Conservation (phyloP, 2,113 vertebrate species). For the Cephalopterus ornatus region DNA sequence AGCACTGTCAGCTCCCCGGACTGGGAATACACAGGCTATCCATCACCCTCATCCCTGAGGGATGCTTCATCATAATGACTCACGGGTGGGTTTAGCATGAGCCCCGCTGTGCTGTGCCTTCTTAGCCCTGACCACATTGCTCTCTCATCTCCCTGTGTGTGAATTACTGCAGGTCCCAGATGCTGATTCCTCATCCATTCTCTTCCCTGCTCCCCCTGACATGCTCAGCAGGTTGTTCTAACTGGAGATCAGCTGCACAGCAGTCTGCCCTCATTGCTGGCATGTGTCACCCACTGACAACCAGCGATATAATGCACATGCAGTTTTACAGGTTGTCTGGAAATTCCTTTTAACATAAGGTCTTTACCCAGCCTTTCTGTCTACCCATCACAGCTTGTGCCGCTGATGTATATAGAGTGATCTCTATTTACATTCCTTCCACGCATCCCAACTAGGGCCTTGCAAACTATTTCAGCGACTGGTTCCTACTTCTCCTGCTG, state of each 20-base stretch:
- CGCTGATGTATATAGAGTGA: neutral
- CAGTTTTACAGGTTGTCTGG: neutral
- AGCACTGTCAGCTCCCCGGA: neutral
- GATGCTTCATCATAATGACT: neutral
- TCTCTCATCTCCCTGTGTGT: neutral
- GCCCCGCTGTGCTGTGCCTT: neutral
- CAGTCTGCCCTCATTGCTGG: neutral
- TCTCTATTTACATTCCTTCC: neutral
- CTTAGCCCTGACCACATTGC: fast-evolving
- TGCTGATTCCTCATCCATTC: neutral
- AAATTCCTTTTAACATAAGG: neutral
- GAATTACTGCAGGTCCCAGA: neutral
- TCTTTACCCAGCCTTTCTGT: neutral
- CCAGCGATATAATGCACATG: neutral
- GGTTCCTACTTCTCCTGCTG: neutral
- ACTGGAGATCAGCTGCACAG: neutral
- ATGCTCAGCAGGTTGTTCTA: neutral
- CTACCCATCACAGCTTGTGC: neutral
- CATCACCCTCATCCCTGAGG: neutral
- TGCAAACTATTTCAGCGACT: neutral
- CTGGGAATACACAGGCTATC: neutral
- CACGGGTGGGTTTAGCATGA: neutral
- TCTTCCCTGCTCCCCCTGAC: neutral
- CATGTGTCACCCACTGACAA: neutral
- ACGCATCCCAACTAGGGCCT: neutral